Evolutionary conservation across 2,888 invertebrate genomes (phyloP).

Genomic region (Hypolimnas misippus): DNA sequence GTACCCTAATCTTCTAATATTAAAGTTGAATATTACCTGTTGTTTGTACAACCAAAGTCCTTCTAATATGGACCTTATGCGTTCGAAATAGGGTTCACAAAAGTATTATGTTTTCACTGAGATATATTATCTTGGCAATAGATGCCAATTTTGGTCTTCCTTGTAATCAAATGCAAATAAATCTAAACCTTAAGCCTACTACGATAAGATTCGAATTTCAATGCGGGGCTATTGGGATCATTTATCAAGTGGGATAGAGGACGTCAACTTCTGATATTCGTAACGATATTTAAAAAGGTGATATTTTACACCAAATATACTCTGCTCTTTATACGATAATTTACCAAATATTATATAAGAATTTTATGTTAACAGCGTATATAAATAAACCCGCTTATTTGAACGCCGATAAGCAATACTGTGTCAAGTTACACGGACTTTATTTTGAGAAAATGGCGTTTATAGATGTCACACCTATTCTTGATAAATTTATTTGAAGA

Average conservation of each 20-base stretch:
- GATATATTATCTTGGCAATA: slow-evolving; percentile 45
- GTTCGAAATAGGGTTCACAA: slow-evolving; percentile 21
- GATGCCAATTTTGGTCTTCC: slow-evolving; percentile 41
- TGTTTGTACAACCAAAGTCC: slow-evolving; percentile 7
- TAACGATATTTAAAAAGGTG: slow-evolving; percentile 62
- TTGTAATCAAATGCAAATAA: slow-evolving; percentile 12
- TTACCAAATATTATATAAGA: slow-evolving; percentile 17
- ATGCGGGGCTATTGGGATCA: slow-evolving; percentile 44
- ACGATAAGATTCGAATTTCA: slow-evolving; percentile 24
- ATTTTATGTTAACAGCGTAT: background rate
- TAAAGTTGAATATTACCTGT: slow-evolving; percentile 16
- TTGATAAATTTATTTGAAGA: too few relatives aligned
- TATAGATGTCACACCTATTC: too few relatives aligned
- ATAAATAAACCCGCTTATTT: background rate
- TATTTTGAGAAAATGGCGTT: too few relatives aligned
- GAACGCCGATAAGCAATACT: too few relatives aligned
- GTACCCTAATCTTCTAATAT: slow-evolving; percentile 7
- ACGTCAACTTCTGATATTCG: slow-evolving; percentile 59
- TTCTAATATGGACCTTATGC: slow-evolving; percentile 27
- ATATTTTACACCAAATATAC: slow-evolving; percentile 38
- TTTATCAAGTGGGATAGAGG: slow-evolving; percentile 69
- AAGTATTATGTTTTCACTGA: slow-evolving; percentile 47
- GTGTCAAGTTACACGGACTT: too few relatives aligned
- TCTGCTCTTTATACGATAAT: slow-evolving; percentile 18
- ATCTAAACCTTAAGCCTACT: slow-evolving; percentile 21